Base-by-base conservation (phyloP, 1,140 invertebrate genomes). In the Drosophila tropicalis region DNA sequence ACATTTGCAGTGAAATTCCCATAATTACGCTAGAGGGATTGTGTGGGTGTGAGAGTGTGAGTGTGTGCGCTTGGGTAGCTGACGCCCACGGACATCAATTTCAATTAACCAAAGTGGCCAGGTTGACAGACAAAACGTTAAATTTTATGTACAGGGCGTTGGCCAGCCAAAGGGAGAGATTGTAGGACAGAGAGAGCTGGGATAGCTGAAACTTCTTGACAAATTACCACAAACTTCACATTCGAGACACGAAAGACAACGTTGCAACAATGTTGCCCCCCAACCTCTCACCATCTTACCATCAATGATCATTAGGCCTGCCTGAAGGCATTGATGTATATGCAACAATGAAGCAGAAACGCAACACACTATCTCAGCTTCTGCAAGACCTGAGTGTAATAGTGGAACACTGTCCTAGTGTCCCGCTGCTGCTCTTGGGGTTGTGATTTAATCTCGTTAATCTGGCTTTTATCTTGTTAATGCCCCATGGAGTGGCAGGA, bases 101-200 rank as follows among this genome's bases (percentile, higher is more conserved):
- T 89, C 85, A 89, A 89, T 89, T 89, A 89, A 82, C 80, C 85
- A 89, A 90, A 89, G 85, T 89, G 84, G 84, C 85, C 84, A 81
- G 73, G 77, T 89, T 89, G 84, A 81, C 84, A 79, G 73, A 84
- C 80, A 78, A 58, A 84, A 89, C 85, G 85, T 89, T 89, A 90
- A 89, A 89, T 84, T 89, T 89, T 84, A 89, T 84, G 84, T 79
- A 56, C 77, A 67, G 85, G 84, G 84, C 84, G 84, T 89, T 70
- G 77, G 72, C 77, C 39, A 29, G 60, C 44, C 6, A 63, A 3
- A 13, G 2, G 12, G 12, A 13, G 12, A 39, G 36, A 39, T 3
- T 12, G 36, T 3, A 1, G 13, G 36, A 39, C 1, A 12, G 3
- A 4, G 12, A 13, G 36, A 39, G 36, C 0, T 5, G 12, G 36